phyloP scores from a whole-genome alignment of 2,888 invertebrate species.

The Stenichneumon culpator region DNA sequence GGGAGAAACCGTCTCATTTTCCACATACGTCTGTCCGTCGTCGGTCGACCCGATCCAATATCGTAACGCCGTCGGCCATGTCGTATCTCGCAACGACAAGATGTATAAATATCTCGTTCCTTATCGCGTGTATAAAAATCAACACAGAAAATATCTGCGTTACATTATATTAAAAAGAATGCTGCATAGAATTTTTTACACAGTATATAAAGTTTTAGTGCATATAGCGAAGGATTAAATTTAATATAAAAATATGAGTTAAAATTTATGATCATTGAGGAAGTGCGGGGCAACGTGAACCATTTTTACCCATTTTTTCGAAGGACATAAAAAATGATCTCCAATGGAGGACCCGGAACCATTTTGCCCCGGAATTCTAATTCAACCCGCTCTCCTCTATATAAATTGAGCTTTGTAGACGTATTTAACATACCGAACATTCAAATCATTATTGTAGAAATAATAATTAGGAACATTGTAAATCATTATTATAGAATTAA shows the following conservation, averaged over 20 bases:
- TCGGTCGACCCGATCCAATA: neutral
- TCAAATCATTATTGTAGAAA: neutral
- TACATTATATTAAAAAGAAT: neutral
- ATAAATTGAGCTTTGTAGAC: neutral
- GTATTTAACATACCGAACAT: too few relatives aligned
- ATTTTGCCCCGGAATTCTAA: neutral
- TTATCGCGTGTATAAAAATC: neutral
- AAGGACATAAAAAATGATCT: neutral
- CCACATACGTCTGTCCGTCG: conserved; percentile 6
- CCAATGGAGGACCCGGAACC: neutral
- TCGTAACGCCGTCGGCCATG: neutral
- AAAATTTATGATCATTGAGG: too few relatives aligned
- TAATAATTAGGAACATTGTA: neutral
- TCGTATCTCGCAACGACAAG: conserved; percentile 9
- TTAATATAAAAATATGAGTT: too few relatives aligned
- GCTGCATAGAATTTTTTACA: neutral
- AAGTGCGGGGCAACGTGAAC: too few relatives aligned
- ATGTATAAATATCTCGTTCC: neutral
- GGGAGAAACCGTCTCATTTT: conserved; percentile 26
- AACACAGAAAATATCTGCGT: neutral
- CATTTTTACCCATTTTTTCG: neutral
- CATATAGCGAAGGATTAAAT: too few relatives aligned
- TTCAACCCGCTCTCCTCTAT: neutral
- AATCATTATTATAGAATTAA: neutral
- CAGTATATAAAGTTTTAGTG: too few relatives aligned